Evolutionary conservation across 2,797 vertebrate genomes (phyloP), one percentile per base, ranked within the genome.

Genomic region (Fundulus diaphanus): DNA sequence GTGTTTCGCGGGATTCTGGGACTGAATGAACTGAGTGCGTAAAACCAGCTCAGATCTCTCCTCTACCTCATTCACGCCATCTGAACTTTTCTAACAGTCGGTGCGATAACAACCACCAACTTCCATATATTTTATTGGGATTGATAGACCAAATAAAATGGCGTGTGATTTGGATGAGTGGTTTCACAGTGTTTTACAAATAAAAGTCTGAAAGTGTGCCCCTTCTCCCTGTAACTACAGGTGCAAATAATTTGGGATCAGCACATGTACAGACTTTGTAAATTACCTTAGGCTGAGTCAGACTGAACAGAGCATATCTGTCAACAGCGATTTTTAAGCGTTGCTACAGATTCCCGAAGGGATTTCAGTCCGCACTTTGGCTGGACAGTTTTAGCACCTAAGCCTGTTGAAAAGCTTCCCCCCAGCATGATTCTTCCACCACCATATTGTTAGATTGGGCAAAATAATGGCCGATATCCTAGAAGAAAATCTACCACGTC

Each of bases 1-100:
- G 70, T 83, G 82, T 83, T 79, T 80, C 69, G 68, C 56, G 66
- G 31, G 22, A 52, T n/a, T 42, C 77, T 35, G 68, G 48, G 42
- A 72, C 27, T 66, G 37, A 66, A 66, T 31, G 18, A 61, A 82
- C 49, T 56, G 29, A 70, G 54, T 35, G 71, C 33, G 16, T 49
- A 74, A n/a, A 74, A 66, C 63, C 9, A 68, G 33, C 73, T 80
- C 49, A 70, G 18, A 68, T 33, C 73, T 54, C 42, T 72, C 18
- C 68, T 82, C 57, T 56, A 65, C 52, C 51, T 24, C 9, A 37
- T 24, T 1, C n/a, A 13, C 15, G 27, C 40, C 24, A 66, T 27
- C 12, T 8, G 4, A 44, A n/a, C 22, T 66, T 7, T 54, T 54
- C 2, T 27, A 3, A 9, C 9, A 59, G 7, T 59, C 9, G 33